These are phyloP conservation scores for Epinotia ramella DNA, from an alignment of 2,888 invertebrate genomes.

Conservation along the genomic window DNA sequence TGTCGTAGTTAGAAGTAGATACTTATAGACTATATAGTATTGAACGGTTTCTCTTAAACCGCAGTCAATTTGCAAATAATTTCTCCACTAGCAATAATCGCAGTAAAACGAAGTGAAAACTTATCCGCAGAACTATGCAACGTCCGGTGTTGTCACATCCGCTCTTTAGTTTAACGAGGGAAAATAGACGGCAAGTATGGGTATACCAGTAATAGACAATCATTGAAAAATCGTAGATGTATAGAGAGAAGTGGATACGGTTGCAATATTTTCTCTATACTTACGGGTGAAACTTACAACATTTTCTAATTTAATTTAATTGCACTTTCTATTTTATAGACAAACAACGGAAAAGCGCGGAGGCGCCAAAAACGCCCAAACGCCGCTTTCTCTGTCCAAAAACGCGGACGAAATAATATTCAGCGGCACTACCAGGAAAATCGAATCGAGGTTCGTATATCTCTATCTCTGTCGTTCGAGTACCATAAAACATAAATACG, in stretches of 20 bases:
- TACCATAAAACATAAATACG: no score
- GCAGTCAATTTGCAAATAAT: conserved; percentile 49
- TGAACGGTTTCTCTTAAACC: conserved; percentile 46
- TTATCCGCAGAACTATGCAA: conserved; percentile 26
- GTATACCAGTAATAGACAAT: conserved; percentile 2
- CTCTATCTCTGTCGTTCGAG: no score
- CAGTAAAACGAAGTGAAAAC: conserved; percentile 42
- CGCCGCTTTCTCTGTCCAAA: not conserved
- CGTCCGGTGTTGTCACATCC: conserved; percentile 44
- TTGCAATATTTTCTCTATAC: not conserved
- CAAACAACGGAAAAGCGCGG: not conserved
- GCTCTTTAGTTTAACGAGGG: conserved; percentile 36
- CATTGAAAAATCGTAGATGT: conserved; percentile 6
- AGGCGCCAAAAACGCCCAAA: no score
- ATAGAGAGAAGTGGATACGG: not conserved
- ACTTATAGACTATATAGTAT: not conserved
- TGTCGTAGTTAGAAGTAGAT: not conserved
- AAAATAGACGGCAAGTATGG: conserved; percentile 25
- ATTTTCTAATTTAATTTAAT: not conserved
- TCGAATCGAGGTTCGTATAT: no score
- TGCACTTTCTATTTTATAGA: not conserved
- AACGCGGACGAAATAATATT: not conserved
- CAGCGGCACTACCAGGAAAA: no score
- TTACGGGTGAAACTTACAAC: not conserved
- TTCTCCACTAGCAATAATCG: conserved; percentile 47